Evolutionary conservation across 2,888 invertebrate genomes (phyloP).

Genomic region (Sarcophaga carnaria): DNA sequence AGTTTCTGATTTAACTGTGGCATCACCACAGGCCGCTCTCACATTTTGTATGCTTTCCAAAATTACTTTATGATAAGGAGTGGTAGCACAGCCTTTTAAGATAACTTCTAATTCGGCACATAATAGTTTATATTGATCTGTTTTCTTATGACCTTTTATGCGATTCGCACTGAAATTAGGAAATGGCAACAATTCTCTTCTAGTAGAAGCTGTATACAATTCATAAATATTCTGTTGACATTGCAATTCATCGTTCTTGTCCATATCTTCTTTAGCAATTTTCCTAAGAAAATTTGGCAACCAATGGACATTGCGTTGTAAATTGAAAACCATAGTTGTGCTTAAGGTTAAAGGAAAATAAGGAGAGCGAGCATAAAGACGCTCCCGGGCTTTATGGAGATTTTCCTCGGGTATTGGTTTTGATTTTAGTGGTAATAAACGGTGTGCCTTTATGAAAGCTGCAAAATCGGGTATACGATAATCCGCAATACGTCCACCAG

Average conservation of each 20-base stretch:
- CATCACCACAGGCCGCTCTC: slow-evolving; percentile 82
- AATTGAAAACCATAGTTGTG: slow-evolving; percentile 92
- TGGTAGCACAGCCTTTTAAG: slow-evolving; percentile 89
- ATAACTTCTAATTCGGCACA: slow-evolving; percentile 95
- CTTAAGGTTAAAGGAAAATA: slow-evolving; percentile 95
- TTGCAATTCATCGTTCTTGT: slow-evolving; percentile 92
- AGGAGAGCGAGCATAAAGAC: slow-evolving; percentile 90
- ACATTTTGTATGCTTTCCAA: slow-evolving; percentile 90
- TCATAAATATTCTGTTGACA: slow-evolving; percentile 93
- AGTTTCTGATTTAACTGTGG: slow-evolving; percentile 84
- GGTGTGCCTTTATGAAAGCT: slow-evolving; percentile 92
- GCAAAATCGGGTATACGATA: slow-evolving; percentile 94
- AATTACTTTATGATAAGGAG: slow-evolving; percentile 89
- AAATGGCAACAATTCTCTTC: slow-evolving; percentile 91
- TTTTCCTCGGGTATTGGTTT: slow-evolving; percentile 75
- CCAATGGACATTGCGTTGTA: slow-evolving; percentile 90
- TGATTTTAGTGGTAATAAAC: slow-evolving; percentile 88
- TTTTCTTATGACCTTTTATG: slow-evolving; percentile 85
- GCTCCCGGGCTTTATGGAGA: slow-evolving; percentile 86
- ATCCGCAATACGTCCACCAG: slow-evolving; percentile 96
- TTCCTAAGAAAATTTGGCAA: slow-evolving; percentile 91
- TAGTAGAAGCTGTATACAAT: slow-evolving; percentile 90
- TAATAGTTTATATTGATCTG: slow-evolving; percentile 95
- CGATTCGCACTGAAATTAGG: slow-evolving; percentile 86
- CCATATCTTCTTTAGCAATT: slow-evolving; percentile 91